phyloP scores from a whole-genome alignment of 2,888 invertebrate genomes.

The Xylophagus ater region DNA sequence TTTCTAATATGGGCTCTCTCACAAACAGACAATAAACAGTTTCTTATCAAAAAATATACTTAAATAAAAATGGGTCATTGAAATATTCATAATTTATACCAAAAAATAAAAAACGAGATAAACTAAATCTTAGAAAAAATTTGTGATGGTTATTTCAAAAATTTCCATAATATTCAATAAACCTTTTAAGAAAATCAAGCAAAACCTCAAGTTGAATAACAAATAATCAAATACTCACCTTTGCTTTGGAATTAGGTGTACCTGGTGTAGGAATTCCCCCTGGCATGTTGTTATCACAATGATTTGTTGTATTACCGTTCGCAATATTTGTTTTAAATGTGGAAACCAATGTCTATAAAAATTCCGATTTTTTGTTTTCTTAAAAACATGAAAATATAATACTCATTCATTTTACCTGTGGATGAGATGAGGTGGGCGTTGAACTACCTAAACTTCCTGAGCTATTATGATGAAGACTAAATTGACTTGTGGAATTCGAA shows the following conservation, averaged over 20 bases:
- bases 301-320: conserved; percentile 37
- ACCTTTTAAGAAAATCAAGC: conserved; percentile 24
- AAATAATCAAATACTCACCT: conserved; percentile 42
- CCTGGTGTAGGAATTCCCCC: conserved; percentile 63
- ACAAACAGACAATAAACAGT: too few relatives aligned
- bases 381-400: not conserved
- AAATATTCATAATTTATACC: too few relatives aligned
- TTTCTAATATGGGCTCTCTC: too few relatives aligned
- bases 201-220: conserved; percentile 7
- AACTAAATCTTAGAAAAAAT: too few relatives aligned
- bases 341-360: conserved; percentile 34
- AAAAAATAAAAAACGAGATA: too few relatives aligned
- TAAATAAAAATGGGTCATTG: too few relatives aligned
- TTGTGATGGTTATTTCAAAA: too few relatives aligned
- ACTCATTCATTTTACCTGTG: conserved; percentile 27
- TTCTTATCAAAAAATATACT: too few relatives aligned
- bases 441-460: conserved; percentile 37
- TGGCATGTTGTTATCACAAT: conserved; percentile 48
- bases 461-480: conserved; percentile 39
- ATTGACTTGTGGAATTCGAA: conserved; percentile 39
- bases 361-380: conserved; percentile 2
- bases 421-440: conserved; percentile 37
- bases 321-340: conserved; percentile 39
- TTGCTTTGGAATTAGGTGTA: conserved; percentile 71
- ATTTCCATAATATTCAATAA: too few relatives aligned